Evolutionary conservation across 2,888 invertebrate genomes (phyloP).

Genomic region (Elmis aenea): DNA sequence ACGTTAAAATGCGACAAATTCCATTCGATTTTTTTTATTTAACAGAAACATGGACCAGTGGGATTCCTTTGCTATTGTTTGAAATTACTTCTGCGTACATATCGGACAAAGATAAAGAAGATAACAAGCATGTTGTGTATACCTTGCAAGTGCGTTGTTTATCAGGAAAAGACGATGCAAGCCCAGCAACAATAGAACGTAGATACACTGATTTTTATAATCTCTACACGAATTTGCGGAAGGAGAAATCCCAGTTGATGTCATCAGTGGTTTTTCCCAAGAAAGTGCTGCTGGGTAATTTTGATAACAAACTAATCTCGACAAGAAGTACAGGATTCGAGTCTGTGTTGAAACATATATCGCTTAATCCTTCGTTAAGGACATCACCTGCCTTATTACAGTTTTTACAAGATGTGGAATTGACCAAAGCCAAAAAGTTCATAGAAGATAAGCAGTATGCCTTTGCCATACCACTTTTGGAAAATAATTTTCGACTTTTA

Average conservation of each 20-base stretch:
- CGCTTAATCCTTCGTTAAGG: constrained; percentile 53
- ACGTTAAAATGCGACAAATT: too few relatives aligned
- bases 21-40: too few relatives aligned
- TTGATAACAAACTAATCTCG: constrained; percentile 62
- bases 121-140: constrained; percentile 67
- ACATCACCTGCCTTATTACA: constrained; percentile 54
- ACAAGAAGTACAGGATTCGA: constrained; percentile 63
- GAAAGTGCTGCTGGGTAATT: constrained; percentile 67
- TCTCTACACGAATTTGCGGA: constrained; percentile 58
- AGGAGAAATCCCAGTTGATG: constrained; percentile 54
- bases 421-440: constrained; percentile 56
- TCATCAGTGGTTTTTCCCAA: constrained; percentile 58
- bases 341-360: constrained; percentile 54
- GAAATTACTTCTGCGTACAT: constrained; percentile 65
- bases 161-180: constrained; percentile 52
- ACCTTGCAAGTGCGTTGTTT: constrained; percentile 61
- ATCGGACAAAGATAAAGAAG: constrained; percentile 54
- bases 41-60: too few relatives aligned
- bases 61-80: constrained; percentile 49
- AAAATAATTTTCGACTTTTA: constrained; percentile 63
- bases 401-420: constrained; percentile 64
- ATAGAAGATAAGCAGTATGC: constrained; percentile 56
- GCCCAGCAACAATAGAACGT: constrained; percentile 62
- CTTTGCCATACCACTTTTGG: constrained; percentile 58
- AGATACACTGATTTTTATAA: constrained; percentile 69